Evolutionary conservation across 1,140 invertebrate species (phyloP), one percentile per base, ranked within the genome.

Genomic region (Drosophila ercepeae): DNA sequence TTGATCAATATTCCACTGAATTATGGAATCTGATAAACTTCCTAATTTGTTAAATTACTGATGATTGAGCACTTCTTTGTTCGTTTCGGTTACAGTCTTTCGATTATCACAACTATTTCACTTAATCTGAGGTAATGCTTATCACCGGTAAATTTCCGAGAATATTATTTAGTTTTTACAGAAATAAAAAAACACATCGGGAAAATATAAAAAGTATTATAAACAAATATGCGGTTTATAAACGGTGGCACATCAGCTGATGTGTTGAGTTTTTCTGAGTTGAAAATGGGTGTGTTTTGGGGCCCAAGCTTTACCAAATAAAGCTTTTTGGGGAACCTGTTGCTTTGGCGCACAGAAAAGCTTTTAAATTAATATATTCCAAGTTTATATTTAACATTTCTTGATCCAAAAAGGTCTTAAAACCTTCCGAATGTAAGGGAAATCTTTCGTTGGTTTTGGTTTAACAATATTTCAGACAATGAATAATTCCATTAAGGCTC

Each of bases 271-370:
- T 67, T 44, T 4, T 3, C 9, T 13, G 60, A 29, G 46, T 63
- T 52, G 61, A 51, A 19, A 42, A 50, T 44, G 34, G 25, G 27
- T 41, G 44, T 8, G 8, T 23, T 23, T 61, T 5, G 11, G 2
- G 34, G 14, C 3, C 21, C 2, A 29, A 63, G 60, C 60, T 63
- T 9, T 23, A 1, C 16, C 3, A 11, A n/a, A 11, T 6, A 9
- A 14, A 65, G 61, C 61, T 65, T 65, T 60, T 67, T 42, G 34
- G 46, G 34, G 57, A 61, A 71, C 68, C 68, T 71, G 68, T 71
- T 71, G 68, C 68, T 27, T 53, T 53, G 39, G 25, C 45, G 45
- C 32, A 39, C n/a, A 19, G 1, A 19, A 9, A 34, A 64, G 63
- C 63, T 67, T 36, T 67, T 14, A n/a, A 36, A 39, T 5, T 7